Conservation (phyloP, 2,888 invertebrate species). For the Mimumesa dahlbomi region DNA sequence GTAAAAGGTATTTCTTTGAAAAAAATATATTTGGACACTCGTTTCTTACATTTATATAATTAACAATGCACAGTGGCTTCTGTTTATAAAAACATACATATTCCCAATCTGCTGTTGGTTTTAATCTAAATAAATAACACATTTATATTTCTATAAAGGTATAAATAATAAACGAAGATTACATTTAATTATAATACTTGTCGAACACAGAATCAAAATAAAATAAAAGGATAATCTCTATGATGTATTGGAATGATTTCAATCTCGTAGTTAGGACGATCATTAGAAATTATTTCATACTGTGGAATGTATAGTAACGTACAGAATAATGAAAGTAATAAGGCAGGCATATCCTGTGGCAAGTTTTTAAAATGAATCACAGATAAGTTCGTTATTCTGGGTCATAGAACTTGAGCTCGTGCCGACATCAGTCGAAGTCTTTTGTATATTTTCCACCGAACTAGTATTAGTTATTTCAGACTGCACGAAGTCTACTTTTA, state of each 20-base stretch:
- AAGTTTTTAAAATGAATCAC: neutral
- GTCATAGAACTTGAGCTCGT: neutral
- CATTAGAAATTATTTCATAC: neutral
- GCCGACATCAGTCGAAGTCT: neutral
- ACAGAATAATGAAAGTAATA: neutral
- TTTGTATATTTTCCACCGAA: neutral
- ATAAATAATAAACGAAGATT: neutral
- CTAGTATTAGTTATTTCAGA: neutral
- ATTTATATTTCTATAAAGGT: neutral
- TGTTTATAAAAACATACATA: neutral
- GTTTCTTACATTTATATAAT: neutral
- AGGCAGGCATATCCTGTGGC: neutral
- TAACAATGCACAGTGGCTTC: neutral
- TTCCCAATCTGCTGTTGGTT: neutral
- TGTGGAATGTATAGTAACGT: neutral
- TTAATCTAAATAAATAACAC: neutral
- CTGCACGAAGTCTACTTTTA: neutral
- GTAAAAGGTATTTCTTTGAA: neutral
- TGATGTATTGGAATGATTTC: neutral
- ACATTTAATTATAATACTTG: neutral
- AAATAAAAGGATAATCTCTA: neutral
- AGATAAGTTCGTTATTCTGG: neutral
- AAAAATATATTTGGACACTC: neutral
- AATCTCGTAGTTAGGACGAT: neutral
- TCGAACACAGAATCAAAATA: neutral